Conservation (phyloP, 2,113 vertebrate species). For the Rousettus leschenaultii region DNA sequence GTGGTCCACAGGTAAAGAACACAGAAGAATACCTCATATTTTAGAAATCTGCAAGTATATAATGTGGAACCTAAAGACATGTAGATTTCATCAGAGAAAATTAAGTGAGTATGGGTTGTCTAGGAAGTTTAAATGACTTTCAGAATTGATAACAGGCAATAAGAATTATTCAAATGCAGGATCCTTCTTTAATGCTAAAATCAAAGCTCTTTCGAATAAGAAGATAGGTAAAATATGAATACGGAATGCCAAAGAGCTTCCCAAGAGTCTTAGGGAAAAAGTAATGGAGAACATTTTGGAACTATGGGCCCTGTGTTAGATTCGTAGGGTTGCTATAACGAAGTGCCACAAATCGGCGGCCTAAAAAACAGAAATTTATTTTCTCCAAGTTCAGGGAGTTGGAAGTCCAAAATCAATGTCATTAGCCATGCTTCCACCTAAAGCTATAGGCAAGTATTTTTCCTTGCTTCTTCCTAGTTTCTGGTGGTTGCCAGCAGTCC, state of each 20-base stretch:
- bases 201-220: constrained; percentile 2
- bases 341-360: background rate
- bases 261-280: background rate
- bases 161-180: constrained; percentile 3
- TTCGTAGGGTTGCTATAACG: background rate
- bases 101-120: background rate
- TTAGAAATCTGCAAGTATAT: background rate
- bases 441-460: background rate
- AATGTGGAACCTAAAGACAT: background rate
- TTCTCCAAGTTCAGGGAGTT: background rate
- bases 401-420: background rate
- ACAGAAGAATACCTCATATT: background rate
- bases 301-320: background rate
- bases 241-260: background rate
- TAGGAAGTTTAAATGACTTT: constrained; percentile 26
- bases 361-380: background rate
- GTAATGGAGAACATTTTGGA: background rate
- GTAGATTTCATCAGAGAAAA: background rate
- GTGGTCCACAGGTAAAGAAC: background rate
- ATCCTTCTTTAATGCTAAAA: background rate
- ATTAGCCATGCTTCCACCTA: background rate
- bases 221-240: constrained; percentile 1
- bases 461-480: background rate
- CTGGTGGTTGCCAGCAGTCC: background rate
- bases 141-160: constrained; percentile 8